These are phyloP conservation scores for Chromis chromis DNA, from an alignment of 2,797 vertebrate genomes.

Conservation along the genomic window DNA sequence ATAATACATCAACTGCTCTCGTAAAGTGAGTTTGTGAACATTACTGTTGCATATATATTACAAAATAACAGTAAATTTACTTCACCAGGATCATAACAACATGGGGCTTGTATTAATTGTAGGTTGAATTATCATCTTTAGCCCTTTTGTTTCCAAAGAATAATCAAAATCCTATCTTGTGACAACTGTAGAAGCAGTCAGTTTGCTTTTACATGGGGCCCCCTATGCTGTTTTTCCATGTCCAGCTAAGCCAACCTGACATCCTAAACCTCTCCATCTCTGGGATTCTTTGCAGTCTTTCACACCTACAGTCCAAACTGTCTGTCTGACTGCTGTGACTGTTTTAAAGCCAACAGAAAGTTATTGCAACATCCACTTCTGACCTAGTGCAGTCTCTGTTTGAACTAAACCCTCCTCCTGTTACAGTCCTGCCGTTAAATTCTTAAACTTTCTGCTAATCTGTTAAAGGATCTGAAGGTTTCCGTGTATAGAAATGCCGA, in stretches of 20 bases:
- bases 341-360: conserved; percentile 32
- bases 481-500: background rate
- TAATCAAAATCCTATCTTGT: background rate
- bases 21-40: no score
- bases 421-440: background rate
- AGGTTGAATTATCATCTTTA: background rate
- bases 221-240: conserved; percentile 10
- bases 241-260: conserved; percentile 35
- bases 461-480: background rate
- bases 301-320: conserved; percentile 45
- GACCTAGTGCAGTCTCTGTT: conserved; percentile 11
- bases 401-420: background rate
- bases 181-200: background rate
- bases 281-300: conserved; percentile 49
- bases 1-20: no score
- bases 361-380: conserved; percentile 13
- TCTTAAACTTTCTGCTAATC: background rate
- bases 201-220: background rate
- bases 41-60: no score
- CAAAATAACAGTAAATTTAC: no score
- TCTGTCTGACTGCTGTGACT: conserved; percentile 10
- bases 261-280: conserved; percentile 50
- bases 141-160: background rate
- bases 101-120: background rate
- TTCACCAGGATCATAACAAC: background rate